These are phyloP conservation scores for Fragum sueziense DNA, from an alignment of 2,888 invertebrate species.

Conservation along the genomic window DNA sequence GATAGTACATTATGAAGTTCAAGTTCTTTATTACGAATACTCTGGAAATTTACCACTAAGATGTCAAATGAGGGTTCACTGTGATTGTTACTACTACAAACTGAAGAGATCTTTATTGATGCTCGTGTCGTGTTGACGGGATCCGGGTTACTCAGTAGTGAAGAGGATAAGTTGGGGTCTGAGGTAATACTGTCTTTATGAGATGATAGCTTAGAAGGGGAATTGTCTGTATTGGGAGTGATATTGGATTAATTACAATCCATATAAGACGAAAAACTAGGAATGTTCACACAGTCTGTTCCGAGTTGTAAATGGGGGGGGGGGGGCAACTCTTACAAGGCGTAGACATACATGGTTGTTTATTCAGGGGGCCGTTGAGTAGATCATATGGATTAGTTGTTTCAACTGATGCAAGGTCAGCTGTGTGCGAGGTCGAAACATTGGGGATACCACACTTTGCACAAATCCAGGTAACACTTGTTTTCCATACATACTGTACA, in stretches of 20 bases:
- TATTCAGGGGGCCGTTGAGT: not conserved
- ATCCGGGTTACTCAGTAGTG: not conserved
- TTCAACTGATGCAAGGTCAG: not conserved
- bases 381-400: not conserved
- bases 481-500: constrained; percentile 7
- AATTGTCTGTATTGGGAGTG: not conserved
- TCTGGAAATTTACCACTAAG: not conserved
- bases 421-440: not conserved
- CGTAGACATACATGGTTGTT: not conserved
- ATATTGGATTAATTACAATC: not conserved
- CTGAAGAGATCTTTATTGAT: not conserved
- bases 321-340: not conserved
- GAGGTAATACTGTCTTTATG: not conserved
- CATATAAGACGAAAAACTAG: not conserved
- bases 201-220: not conserved
- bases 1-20: constrained; percentile 1
- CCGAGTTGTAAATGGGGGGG: not conserved
- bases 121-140: not conserved
- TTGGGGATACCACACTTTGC: constrained; percentile 14
- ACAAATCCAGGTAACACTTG: constrained; percentile 27
- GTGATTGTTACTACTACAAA: not conserved
- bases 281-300: not conserved
- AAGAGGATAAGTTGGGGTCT: not conserved
- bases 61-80: not conserved
- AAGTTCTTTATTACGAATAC: not conserved